Evolutionary conservation across 1,140 invertebrate species (phyloP).

Genomic region (Aphis craccivora): DNA sequence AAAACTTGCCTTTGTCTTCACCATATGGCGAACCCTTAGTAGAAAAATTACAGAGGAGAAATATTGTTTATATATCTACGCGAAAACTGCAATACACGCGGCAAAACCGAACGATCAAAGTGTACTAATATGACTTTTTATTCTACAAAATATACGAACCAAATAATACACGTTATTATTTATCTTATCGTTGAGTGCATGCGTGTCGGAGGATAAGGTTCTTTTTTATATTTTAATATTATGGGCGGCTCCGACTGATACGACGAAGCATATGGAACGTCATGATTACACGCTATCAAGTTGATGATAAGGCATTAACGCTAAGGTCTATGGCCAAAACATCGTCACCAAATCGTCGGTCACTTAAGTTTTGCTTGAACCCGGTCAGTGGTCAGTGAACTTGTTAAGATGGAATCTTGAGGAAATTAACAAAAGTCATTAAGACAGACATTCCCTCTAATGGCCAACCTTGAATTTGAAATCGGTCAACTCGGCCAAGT

Average conservation of each 20-base stretch:
- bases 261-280: background rate
- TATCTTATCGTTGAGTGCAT: slow-evolving; percentile 44
- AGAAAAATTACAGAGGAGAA: background rate
- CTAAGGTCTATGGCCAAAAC: no score
- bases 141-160: slow-evolving; percentile 17
- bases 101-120: slow-evolving; percentile 45
- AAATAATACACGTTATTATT: slow-evolving; percentile 33
- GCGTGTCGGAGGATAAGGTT: slow-evolving; percentile 50
- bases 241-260: slow-evolving; percentile 47
- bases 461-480: slow-evolving; percentile 43
- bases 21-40: background rate
- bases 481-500: slow-evolving; percentile 41
- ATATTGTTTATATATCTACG: background rate
- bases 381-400: slow-evolving; percentile 50
- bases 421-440: slow-evolving; percentile 33
- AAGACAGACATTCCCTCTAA: slow-evolving; percentile 46
- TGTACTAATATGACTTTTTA: slow-evolving; percentile 51
- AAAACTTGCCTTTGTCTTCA: slow-evolving; percentile 16
- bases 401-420: slow-evolving; percentile 12
- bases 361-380: slow-evolving; percentile 14
- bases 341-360: background rate
- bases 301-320: background rate
- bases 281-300: slow-evolving; percentile 32
- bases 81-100: background rate
- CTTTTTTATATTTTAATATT: slow-evolving; percentile 15